Evolutionary conservation across 2,888 invertebrate genomes (phyloP).

Genomic region (Ophraella communa): DNA sequence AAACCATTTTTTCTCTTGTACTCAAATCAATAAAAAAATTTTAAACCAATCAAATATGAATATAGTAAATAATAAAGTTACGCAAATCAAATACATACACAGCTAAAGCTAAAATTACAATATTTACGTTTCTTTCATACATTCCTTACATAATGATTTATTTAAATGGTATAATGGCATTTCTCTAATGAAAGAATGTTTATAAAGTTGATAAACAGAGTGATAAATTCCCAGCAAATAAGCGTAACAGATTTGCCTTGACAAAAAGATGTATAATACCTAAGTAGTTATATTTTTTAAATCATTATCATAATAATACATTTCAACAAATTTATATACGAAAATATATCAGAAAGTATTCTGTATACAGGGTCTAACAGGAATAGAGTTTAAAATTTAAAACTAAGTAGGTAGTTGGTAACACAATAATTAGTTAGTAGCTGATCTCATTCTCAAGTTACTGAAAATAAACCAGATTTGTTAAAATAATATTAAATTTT

Average conservation of each 20-base stretch:
- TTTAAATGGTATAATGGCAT: neutral
- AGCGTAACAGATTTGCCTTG: constrained; percentile 1
- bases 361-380: no score
- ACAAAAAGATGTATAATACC: neutral
- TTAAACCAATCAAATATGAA: neutral
- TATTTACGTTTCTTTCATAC: neutral
- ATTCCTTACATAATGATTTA: neutral
- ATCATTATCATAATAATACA: no score
- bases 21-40: neutral
- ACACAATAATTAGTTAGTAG: no score
- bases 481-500: no score
- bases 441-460: no score
- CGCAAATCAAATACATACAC: neutral
- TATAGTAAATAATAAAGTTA: neutral
- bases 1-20: neutral
- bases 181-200: constrained; percentile 15
- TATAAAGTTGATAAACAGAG: constrained; percentile 8
- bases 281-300: neutral
- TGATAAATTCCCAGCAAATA: neutral
- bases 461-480: no score
- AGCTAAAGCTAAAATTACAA: neutral
- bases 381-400: no score
- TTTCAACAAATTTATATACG: no score
- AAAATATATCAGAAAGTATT: no score
- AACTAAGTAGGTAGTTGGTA: no score